These are phyloP conservation scores for Euleptes europaea DNA, from an alignment of 2,113 vertebrate species.

Conservation along the genomic window DNA sequence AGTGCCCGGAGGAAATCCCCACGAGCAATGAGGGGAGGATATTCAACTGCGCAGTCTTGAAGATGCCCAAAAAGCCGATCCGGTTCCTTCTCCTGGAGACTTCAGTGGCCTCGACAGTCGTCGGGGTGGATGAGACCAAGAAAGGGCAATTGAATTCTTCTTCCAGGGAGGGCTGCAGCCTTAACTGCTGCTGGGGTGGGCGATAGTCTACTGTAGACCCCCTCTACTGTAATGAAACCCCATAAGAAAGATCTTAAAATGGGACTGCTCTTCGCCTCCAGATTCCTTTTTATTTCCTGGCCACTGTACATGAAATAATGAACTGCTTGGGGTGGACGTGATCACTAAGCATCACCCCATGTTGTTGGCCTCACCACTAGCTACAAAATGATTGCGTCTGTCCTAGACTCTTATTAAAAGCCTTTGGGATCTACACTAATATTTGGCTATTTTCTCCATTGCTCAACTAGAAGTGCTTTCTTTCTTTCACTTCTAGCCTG, in stretches of 20 bases:
- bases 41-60: neutral
- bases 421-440: neutral
- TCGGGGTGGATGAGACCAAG: slow-evolving; percentile 5
- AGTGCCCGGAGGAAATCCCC: slow-evolving; percentile 12
- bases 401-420: slow-evolving; percentile 8
- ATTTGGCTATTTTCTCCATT: neutral
- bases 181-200: slow-evolving; percentile 27
- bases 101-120: neutral
- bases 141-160: neutral
- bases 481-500: neutral
- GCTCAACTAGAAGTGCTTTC: neutral
- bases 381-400: neutral
- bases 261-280: neutral
- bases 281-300: neutral
- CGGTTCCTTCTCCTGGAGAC: neutral
- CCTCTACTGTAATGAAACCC: neutral
- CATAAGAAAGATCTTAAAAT: neutral
- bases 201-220: neutral
- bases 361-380: neutral
- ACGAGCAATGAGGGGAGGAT: neutral
- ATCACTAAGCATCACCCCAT: too few relatives aligned
- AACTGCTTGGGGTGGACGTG: neutral
- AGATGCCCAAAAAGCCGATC: slow-evolving; percentile 16
- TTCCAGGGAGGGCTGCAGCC: neutral
- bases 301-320: neutral